These are phyloP conservation scores for Argya squamiceps DNA, from an alignment of 2,797 vertebrate species.

Conservation along the genomic window DNA sequence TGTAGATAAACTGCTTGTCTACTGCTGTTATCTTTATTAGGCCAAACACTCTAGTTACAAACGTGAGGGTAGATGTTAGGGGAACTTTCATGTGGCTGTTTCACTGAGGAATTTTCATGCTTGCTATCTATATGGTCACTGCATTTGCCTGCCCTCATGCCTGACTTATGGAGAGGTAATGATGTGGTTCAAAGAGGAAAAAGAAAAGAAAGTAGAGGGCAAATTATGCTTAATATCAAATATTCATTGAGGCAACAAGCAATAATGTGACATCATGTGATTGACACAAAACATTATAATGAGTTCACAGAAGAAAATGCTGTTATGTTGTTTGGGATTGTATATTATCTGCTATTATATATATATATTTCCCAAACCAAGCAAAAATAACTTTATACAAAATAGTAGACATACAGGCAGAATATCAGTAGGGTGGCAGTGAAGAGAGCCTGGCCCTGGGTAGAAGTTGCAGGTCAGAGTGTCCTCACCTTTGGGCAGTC, in stretches of 20 bases:
- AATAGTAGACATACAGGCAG: not conserved
- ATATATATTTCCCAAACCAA: not conserved
- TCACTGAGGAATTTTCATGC: conserved; percentile 40
- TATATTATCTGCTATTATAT: not conserved
- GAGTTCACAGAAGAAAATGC: not conserved
- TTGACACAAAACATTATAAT: not conserved
- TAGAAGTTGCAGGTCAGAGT: fast-evolving
- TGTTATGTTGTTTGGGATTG: not conserved
- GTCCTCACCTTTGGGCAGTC: not conserved
- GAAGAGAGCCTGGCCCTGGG: not conserved
- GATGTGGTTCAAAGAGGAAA: conserved; percentile 4
- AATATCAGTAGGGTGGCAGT: not conserved
- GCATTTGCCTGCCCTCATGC: conserved; percentile 1
- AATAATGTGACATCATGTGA: not conserved
- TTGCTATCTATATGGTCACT: conserved; percentile 36
- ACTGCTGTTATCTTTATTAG: conserved; percentile 63
- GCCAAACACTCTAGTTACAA: conserved; percentile 54
- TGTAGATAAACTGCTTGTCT: conserved; percentile 62
- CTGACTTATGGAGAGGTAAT: conserved; percentile 30
- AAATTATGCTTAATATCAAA: not conserved
- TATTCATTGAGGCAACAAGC: not conserved
- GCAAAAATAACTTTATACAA: not conserved
- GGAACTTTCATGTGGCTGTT: conserved; percentile 59
- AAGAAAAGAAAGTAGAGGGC: not conserved
- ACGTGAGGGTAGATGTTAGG: not conserved